Base-by-base conservation (phyloP, 1,140 invertebrate genomes). In the Nebria ingens region DNA sequence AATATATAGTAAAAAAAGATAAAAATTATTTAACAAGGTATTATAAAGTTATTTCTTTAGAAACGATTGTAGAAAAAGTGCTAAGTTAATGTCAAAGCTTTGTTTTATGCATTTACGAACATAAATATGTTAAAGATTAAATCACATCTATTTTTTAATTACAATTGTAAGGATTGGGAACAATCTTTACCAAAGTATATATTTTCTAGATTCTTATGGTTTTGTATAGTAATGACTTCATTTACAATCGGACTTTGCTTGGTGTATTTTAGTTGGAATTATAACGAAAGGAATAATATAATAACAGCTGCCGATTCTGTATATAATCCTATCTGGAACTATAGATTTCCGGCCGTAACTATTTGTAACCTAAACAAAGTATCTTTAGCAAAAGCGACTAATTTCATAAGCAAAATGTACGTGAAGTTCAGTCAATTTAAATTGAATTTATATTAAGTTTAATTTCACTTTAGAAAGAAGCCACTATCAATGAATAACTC, bases 291-390 rank as follows among this genome's bases (percentile, higher is more conserved):
- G 4, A 45, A 45, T 45, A 4, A 11, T 4, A 4, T 45, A 12
- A 17, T 11, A 4, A 11, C 17, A 11, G 9, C 17, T 12, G 40
- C 40, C 6, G 40, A 45, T 45, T 45, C 40, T 45, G 40, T 45
- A 4, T 17, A 45, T 45, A 11, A 45, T 45, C 40, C 40, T 12
- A 17, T 45, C 17, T 45, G 40, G 40, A 6, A 45, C 3, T 45
- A 45, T 45, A 3, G 15, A 11, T 45, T 45, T 45, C 40, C 40
- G 9, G 40, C 40, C 3, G 40, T 45, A 4, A 45, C 40, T 12
- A 45, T 45, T 12, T 45, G 40, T 45, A 45, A 45, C 17, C 15
- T 45, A 4, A 45, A 45, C 15, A 45, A 45, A 45, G 40, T 45
- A 4, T 45, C 40, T 17, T 45, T 45, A 6, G 17, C 9, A 3